Evolutionary conservation across 2,797 vertebrate species (phyloP).

Genomic region (Oreochromis grahami): DNA sequence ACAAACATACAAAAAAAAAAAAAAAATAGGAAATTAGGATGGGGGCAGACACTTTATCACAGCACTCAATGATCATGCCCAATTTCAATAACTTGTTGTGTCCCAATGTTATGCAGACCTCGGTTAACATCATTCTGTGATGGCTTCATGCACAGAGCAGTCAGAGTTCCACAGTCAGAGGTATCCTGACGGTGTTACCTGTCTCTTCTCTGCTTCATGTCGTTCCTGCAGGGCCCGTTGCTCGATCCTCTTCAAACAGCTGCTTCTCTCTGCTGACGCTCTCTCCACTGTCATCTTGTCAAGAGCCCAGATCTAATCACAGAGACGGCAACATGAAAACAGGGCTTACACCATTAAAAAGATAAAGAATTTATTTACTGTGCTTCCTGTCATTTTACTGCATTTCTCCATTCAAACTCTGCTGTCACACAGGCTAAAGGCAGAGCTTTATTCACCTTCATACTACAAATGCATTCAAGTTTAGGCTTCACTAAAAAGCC

Average conservation of each 20-base stretch:
- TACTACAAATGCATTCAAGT: not conserved
- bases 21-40: not conserved
- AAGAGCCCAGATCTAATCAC: constrained; percentile 82
- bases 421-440: not conserved
- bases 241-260: constrained; percentile 88
- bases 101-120: not conserved
- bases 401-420: not conserved
- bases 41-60: not conserved
- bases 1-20: not conserved
- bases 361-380: not conserved
- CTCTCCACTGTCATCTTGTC: constrained; percentile 92
- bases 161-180: not conserved
- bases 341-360: not conserved
- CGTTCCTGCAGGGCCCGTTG: constrained; percentile 79
- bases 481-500: not conserved
- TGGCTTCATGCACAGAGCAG: not conserved
- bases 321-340: not conserved
- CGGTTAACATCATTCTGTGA: not conserved
- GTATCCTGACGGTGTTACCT: constrained; percentile 72
- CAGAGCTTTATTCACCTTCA: not conserved
- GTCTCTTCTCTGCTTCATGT: constrained; percentile 82
- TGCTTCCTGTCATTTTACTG: not conserved
- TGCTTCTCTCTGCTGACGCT: constrained; percentile 85
- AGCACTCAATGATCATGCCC: not conserved
- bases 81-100: not conserved